These are phyloP conservation scores for Chaenogobius annularis DNA, from an alignment of 2,113 vertebrate genomes.

Conservation along the genomic window DNA sequence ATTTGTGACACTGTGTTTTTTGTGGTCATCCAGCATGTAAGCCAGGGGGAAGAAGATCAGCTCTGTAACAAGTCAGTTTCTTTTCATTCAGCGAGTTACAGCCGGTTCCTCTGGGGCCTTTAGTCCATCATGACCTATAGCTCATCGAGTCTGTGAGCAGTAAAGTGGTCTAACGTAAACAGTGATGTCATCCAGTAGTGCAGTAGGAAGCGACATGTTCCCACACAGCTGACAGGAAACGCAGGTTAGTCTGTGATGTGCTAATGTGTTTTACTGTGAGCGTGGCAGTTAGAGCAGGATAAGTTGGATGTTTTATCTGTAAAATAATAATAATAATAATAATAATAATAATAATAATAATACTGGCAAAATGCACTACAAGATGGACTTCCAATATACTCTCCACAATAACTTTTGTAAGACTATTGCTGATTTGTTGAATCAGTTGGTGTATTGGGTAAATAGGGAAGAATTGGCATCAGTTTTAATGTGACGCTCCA, in stretches of 20 bases:
- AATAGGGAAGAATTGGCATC: too few species aligned
- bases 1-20: conserved; percentile 44
- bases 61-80: neutral
- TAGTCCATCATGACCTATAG: neutral
- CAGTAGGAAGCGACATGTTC: neutral
- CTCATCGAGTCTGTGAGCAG: conserved; percentile 6
- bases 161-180: conserved; percentile 10
- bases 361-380: too few species aligned
- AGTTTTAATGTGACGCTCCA: too few species aligned
- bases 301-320: too few species aligned
- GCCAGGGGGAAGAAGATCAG: conserved; percentile 27
- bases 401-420: too few species aligned
- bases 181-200: conserved; percentile 4
- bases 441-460: too few species aligned
- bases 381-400: too few species aligned
- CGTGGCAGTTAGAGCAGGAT: too few species aligned
- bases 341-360: too few species aligned
- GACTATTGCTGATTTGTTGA: too few species aligned
- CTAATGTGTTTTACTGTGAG: neutral
- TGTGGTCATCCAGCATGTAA: conserved; percentile 25
- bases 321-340: too few species aligned
- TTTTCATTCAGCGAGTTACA: conserved; percentile 2
- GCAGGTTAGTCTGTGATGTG: neutral
- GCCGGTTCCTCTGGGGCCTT: neutral
- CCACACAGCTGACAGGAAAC: conserved; percentile 4